Evolutionary conservation across 1,140 invertebrate genomes (phyloP).

Genomic region (Achroia grisella): DNA sequence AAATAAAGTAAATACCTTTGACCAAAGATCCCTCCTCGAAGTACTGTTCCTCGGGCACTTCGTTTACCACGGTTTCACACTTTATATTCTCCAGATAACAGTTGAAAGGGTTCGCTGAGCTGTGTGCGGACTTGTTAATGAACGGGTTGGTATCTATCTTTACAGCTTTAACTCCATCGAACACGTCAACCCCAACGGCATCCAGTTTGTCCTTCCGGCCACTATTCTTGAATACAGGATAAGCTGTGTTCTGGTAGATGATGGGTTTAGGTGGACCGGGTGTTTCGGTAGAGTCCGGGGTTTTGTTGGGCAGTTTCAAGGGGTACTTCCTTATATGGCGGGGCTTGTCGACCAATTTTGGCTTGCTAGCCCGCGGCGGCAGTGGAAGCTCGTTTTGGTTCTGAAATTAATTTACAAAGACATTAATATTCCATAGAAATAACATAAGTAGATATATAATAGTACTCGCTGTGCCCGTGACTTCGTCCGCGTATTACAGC

Average conservation of each 20-base stretch:
- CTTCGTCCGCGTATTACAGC: too few species aligned
- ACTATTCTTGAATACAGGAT: too few species aligned
- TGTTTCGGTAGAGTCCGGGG: not conserved
- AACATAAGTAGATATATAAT: too few species aligned
- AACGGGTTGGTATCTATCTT: slow-evolving; percentile 37
- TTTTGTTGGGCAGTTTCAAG: slow-evolving; percentile 25
- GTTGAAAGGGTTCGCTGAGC: slow-evolving; percentile 27
- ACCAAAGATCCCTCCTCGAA: slow-evolving; percentile 14
- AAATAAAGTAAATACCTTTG: slow-evolving; percentile 14
- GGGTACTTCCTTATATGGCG: slow-evolving; percentile 57
- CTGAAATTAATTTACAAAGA: slow-evolving; percentile 20
- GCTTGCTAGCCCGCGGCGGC: slow-evolving; percentile 44
- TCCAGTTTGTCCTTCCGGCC: not conserved
- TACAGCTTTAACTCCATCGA: slow-evolving; percentile 18
- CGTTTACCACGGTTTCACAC: slow-evolving; percentile 1
- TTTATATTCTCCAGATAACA: slow-evolving; percentile 11
- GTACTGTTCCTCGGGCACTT: slow-evolving; percentile 2
- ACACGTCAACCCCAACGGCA: slow-evolving; percentile 22
- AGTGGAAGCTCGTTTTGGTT: slow-evolving; percentile 36
- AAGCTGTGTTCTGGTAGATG: slow-evolving; percentile 43
- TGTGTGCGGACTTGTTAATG: slow-evolving; percentile 11
- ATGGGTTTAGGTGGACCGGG: slow-evolving; percentile 4
- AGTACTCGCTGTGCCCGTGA: too few species aligned
- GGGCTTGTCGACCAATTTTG: slow-evolving; percentile 51
- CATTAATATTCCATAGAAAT: not conserved